Base-by-base conservation (phyloP, 2,797 vertebrate genomes). In the Tapirus indicus region DNA sequence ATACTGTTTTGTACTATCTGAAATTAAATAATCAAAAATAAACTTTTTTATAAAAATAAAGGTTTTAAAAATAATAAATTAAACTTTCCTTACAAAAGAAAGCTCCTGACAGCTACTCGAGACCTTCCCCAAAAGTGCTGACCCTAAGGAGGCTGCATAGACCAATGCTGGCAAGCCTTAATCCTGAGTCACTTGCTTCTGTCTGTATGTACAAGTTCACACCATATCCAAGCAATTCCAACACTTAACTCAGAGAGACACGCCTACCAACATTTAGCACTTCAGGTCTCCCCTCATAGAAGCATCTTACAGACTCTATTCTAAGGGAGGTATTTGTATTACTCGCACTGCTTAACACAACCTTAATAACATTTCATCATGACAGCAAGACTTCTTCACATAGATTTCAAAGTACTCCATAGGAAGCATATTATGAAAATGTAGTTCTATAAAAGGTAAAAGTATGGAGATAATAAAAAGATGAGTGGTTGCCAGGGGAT, bases 21-120 rank as follows among this genome's bases (percentile, higher is more conserved):
- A 72, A 74, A 94, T 87, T 69, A 95, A 92, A 89, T 87, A 56
- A 95, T 68, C 64, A 86, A 93, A 96, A 72, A 21, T 41, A 71
- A 44, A 60, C 17, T 71, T 87, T 74, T n/a, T 54, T 38, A 62
- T 25, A 56, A 75, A 90, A 78, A 38, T 49, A 90, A 52, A 9
- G 5, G 13, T 35, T 60, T 58, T 85, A 25, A 23, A 83, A 74
- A 77, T 29, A 87, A 90, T 56, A 44, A 71, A 69, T 69, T 78
- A 68, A 35, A n/a, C 10, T 41, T 86, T 86, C 35, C 44, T 93
- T 90, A 6, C 52, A 80, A 79, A 54, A 44, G 4, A 77, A 86
- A 75, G 58, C 44, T n/a, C 11, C 21, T 32, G 52, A 56, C 32
- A 77, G 32, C 16, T 82, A 41, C 88, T 44, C 93, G 60, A 72